These are phyloP conservation scores for Alauda arvensis DNA, from an alignment of 2,797 vertebrate genomes.

Conservation along the genomic window DNA sequence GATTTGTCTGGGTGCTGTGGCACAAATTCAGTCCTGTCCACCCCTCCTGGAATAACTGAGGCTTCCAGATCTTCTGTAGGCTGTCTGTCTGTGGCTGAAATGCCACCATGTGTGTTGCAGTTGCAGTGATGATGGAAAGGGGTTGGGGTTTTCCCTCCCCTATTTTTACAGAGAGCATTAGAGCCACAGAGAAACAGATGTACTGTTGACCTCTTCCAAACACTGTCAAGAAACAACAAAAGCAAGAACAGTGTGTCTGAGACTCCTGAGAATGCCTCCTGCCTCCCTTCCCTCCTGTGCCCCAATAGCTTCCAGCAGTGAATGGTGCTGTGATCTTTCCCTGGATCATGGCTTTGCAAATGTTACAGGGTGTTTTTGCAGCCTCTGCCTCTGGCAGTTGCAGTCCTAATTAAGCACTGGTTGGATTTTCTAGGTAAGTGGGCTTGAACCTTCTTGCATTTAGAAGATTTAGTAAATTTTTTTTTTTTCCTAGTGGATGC, in stretches of 20 bases:
- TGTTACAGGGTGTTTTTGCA: background rate
- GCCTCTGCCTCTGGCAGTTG: background rate
- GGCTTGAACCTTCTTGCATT: background rate
- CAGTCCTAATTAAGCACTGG: background rate
- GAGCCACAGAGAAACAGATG: background rate
- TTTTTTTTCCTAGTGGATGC: background rate
- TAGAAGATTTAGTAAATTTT: background rate
- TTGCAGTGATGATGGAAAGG: background rate
- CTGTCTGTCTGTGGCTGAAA: background rate
- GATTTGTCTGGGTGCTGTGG: background rate
- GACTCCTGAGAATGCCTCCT: background rate
- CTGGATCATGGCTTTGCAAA: background rate
- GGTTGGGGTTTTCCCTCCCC: background rate
- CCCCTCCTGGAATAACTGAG: background rate
- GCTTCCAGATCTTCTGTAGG: background rate
- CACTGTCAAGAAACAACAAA: background rate
- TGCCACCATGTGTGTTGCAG: background rate
- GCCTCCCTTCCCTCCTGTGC: background rate
- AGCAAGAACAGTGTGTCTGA: background rate
- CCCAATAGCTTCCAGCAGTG: background rate
- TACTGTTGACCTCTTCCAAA: background rate
- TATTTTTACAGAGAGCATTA: background rate
- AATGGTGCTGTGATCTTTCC: background rate
- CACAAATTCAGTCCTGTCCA: background rate
- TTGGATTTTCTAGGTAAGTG: background rate